Conservation (phyloP, 1,140 invertebrate species). For the Ceratina calcarata region DNA sequence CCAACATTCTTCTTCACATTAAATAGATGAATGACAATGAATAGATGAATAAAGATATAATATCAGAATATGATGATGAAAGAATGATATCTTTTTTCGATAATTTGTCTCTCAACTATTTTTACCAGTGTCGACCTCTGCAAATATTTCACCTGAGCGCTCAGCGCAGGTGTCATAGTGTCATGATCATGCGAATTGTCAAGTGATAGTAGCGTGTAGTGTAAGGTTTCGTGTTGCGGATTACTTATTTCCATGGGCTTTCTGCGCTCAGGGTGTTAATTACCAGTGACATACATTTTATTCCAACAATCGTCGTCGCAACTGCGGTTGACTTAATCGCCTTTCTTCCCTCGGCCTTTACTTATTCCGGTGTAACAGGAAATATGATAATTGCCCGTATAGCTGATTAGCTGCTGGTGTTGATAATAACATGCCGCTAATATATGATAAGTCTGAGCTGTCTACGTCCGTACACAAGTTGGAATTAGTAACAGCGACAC, state of each 20-base stretch:
- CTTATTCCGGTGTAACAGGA: conserved; percentile 63
- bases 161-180: conserved; percentile 1
- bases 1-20: too few species aligned
- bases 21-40: background rate
- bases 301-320: background rate
- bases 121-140: conserved; percentile 44
- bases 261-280: background rate
- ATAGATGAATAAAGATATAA: background rate
- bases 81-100: too few species aligned
- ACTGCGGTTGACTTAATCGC: background rate
- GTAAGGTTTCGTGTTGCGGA: background rate
- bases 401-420: conserved; percentile 62
- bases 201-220: background rate
- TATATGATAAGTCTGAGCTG: conserved; percentile 65
- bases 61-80: background rate
- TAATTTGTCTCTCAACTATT: conserved; percentile 27
- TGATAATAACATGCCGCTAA: conserved; percentile 71
- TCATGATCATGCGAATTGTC: conserved; percentile 17
- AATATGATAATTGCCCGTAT: conserved; percentile 74
- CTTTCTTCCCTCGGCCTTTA: conserved; percentile 11
- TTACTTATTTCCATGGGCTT: conserved; percentile 22
- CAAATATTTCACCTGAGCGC: background rate
- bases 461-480: conserved; percentile 41
- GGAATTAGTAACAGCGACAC: conserved; percentile 46
- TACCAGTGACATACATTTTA: conserved; percentile 6